Evolutionary conservation across 2,888 invertebrate genomes (phyloP), one percentile per base, ranked within the genome.

Genomic region (Sesia apiformis): DNA sequence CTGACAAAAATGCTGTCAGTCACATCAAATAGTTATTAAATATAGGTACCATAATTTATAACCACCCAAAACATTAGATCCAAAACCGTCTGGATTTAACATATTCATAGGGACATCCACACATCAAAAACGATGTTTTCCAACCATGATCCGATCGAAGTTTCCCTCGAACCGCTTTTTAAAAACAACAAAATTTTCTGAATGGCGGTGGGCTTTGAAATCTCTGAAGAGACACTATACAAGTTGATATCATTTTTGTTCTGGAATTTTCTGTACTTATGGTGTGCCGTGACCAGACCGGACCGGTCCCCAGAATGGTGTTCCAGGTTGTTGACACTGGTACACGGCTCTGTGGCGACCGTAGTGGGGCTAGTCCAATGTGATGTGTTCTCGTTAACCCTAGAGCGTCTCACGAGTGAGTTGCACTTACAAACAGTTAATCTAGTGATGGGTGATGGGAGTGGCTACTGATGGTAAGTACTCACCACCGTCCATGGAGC

Each of bases 191-290:
- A 52, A 46, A 46, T 46, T n/a, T 46, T 5, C 43, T 46, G n/a
- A 74, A 80, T 81, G 81, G 77, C 70, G 64, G 46, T 70, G 50
- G 60, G 38, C 38, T 40, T 23, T 5, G 78, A 76, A 60, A 55
- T 86, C 39, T 78, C 79, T 3, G 54, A 62, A 5, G 59, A 65
- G 38, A 70, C 75, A 5, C 60, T 85, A 49, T 49, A 75, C 5
- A 83, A 85, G 59, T 62, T 85, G 38, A 43, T 66, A 4, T 86
- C 88, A 1, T 86, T 87, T 54, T 46, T 82, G n/a, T 72, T 76
- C 53, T 88, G 88, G 87, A 61, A 65, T 53, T 67, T 65, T 46
- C 56, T 78, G 39, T 88, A 88, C 62, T 38, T 83, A 8, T 63
- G 66, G 56, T 72, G 69, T 43, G 56, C 66, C 3, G 56, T 63